These are phyloP conservation scores for Labeo calbasu DNA, from an alignment of 2,797 vertebrate species.

Conservation along the genomic window DNA sequence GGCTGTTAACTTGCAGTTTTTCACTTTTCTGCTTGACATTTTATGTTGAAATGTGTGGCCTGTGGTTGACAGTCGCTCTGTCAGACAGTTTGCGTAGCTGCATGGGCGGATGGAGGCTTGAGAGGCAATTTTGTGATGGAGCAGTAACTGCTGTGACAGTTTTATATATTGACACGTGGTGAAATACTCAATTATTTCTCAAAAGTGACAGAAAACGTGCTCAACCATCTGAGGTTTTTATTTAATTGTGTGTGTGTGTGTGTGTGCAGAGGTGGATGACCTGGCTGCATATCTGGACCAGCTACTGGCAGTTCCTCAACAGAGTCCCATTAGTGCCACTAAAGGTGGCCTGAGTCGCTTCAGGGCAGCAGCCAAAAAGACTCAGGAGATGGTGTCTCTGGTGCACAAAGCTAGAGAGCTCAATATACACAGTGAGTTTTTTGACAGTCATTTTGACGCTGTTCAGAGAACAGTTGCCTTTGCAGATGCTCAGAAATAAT, in stretches of 20 bases:
- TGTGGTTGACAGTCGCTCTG: constrained; percentile 6
- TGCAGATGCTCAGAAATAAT: constrained; percentile 2
- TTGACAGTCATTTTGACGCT: background rate
- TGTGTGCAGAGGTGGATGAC: constrained; percentile 81
- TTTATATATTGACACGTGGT: constrained; percentile 15
- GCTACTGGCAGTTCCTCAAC: constrained; percentile 80
- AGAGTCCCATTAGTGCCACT: constrained; percentile 58
- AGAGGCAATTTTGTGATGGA: constrained; percentile 16
- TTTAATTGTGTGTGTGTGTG: background rate
- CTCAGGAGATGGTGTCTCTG: constrained; percentile 86
- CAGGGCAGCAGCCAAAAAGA: constrained; percentile 84
- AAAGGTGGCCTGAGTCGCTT: constrained; percentile 76
- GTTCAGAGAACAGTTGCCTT: background rate
- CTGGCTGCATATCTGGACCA: constrained; percentile 91
- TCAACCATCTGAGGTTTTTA: constrained; percentile 16
- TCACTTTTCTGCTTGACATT: background rate
- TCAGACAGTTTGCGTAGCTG: background rate
- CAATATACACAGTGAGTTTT: constrained; percentile 85
- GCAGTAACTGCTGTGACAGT: background rate
- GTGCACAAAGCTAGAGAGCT: constrained; percentile 87
- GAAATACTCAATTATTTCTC: constrained; percentile 25
- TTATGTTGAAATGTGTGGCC: constrained; percentile 23
- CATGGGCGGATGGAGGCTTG: constrained; percentile 11
- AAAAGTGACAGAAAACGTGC: constrained; percentile 11
- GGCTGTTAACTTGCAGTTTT: background rate